A percentile compares a stretch with the other conserved stretches of the same genome.
phyloP scores from a whole-genome alignment of 1,140 invertebrate species.

The Samia ricini region DNA sequence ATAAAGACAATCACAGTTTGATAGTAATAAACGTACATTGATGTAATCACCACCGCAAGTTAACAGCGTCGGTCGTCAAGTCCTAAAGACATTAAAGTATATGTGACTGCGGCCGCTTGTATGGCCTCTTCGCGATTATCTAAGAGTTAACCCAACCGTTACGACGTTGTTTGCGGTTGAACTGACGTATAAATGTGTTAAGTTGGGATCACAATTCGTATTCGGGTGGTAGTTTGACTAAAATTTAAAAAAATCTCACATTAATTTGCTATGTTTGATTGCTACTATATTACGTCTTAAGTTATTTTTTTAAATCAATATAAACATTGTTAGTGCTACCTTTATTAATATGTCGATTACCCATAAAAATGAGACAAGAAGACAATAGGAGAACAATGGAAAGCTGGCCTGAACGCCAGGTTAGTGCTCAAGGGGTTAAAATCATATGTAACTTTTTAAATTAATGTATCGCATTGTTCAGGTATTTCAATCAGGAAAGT shows the following conservation, averaged over 20 bases:
- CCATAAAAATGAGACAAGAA: too few species aligned
- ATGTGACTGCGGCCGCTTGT: conserved; percentile 42
- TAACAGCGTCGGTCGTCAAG: conserved; percentile 44
- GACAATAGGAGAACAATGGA: too few species aligned
- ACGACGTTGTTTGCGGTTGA: conserved; percentile 59
- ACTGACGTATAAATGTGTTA: conserved; percentile 31
- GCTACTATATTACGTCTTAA: too few species aligned
- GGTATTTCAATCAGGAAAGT: too few species aligned
- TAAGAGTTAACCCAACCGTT: conserved; percentile 67
- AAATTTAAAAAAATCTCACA: not conserved
- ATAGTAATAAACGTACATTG: conserved; percentile 20
- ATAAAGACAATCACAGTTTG: conserved; percentile 24
- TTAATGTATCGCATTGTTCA: too few species aligned
- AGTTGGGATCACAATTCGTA: conserved; percentile 28
- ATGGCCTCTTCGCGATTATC: conserved; percentile 58
- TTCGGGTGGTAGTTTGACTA: not conserved
- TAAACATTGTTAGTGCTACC: too few species aligned
- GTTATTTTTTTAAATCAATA: too few species aligned
- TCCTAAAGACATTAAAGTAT: conserved; percentile 50
- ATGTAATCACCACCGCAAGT: conserved; percentile 21
- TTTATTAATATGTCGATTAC: too few species aligned
- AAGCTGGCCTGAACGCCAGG: too few species aligned
- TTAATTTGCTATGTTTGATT: too few species aligned
- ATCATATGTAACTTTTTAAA: too few species aligned
- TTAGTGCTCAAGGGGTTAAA: too few species aligned